Conservation (phyloP, 2,797 vertebrate genomes). For the Oreochromis mossambicus region DNA sequence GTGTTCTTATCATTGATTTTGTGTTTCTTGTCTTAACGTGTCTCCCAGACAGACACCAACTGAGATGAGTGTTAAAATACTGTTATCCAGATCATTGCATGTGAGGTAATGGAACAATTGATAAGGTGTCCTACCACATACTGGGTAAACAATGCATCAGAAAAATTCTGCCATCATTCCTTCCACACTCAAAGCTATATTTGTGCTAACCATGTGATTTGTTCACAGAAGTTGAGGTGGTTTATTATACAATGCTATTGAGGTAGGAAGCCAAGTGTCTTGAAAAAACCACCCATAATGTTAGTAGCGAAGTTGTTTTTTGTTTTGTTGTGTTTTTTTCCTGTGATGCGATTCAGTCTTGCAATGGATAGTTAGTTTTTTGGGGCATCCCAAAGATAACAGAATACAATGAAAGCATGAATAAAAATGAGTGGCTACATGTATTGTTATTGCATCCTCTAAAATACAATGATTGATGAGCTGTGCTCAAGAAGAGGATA, state of each 20-base stretch:
- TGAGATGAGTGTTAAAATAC: constrained; percentile 60
- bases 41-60: constrained; percentile 25
- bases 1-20: constrained; percentile 50
- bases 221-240: neutral
- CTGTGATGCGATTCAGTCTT: neutral
- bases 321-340: neutral
- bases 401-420: neutral
- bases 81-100: constrained; percentile 62
- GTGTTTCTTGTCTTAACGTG: constrained; percentile 27
- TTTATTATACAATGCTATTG: neutral
- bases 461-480: neutral
- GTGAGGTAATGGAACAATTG: constrained; percentile 65
- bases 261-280: neutral
- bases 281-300: constrained; percentile 8
- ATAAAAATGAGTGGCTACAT: neutral
- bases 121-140: constrained; percentile 25
- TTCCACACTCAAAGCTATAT: constrained; percentile 34
- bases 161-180: constrained; percentile 34
- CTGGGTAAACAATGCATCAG: constrained; percentile 43
- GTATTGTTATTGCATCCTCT: neutral
- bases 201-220: constrained; percentile 35
- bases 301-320: neutral
- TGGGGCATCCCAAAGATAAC: neutral
- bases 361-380: neutral
- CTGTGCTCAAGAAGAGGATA: neutral